phyloP scores from a whole-genome alignment of 53 echinoderm and acorn worm species.

The Stichopus horrens region DNA sequence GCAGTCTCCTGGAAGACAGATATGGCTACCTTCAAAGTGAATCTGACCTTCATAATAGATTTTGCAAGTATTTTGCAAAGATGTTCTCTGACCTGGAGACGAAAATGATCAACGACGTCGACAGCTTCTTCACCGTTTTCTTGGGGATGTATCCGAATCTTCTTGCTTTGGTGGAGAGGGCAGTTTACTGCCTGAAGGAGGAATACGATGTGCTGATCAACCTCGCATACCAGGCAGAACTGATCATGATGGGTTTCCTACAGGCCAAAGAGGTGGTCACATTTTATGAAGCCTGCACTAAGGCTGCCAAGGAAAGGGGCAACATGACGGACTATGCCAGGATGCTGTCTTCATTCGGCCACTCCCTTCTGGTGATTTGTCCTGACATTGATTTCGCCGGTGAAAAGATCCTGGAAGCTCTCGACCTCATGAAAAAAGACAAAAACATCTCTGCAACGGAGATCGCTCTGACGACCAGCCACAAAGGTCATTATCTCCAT shows the following conservation, averaged over 20 bases:
- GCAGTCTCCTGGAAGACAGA: slow-evolving; percentile 25
- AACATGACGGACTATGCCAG: slow-evolving; percentile 21
- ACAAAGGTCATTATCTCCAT: slow-evolving; percentile 16
- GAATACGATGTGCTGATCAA: slow-evolving; percentile 28
- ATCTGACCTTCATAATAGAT: slow-evolving; percentile 21
- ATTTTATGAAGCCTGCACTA: slow-evolving; percentile 27
- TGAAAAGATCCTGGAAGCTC: slow-evolving; percentile 17
- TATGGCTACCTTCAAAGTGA: slow-evolving; percentile 25
- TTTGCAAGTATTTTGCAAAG: slow-evolving; percentile 35
- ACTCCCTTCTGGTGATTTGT: slow-evolving; percentile 25
- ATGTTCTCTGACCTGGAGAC: slow-evolving; percentile 15
- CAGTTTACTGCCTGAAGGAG: slow-evolving; percentile 41
- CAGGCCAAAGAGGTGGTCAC: slow-evolving; percentile 34
- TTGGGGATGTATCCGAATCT: slow-evolving; percentile 36
- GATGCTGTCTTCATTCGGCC: slow-evolving; percentile 32
- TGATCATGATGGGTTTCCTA: slow-evolving; percentile 36
- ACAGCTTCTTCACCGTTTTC: slow-evolving; percentile 22
- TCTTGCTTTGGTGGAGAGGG: not conserved
- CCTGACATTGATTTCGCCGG: slow-evolving; percentile 4
- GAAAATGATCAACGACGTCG: slow-evolving; percentile 16
- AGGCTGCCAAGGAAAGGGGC: slow-evolving; percentile 15
- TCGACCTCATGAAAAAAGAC: slow-evolving; percentile 29
- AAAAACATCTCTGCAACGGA: slow-evolving; percentile 8
- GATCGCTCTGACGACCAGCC: slow-evolving; percentile 37
- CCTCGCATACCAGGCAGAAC: slow-evolving; percentile 11